These are phyloP conservation scores for Melanogrammus aeglefinus DNA, from an alignment of 2,797 vertebrate genomes.

Conservation along the genomic window DNA sequence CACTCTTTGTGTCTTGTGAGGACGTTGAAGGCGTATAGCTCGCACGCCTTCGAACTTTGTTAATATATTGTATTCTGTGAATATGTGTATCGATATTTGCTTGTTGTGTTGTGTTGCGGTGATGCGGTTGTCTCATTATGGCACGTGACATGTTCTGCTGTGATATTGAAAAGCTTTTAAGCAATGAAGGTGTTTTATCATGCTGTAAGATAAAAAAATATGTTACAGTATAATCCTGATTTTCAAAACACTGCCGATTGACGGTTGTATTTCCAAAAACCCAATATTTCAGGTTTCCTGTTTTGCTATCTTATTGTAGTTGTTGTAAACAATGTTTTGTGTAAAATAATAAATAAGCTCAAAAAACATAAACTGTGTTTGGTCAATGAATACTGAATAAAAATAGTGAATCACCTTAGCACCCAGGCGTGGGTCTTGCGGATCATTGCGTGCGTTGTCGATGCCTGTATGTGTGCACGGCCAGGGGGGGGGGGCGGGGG, in stretches of 20 bases:
- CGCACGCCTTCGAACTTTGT: slow-evolving; percentile 5
- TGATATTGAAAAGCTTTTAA: slow-evolving; percentile 3
- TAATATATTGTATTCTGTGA: slow-evolving; percentile 53
- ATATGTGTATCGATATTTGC: slow-evolving; percentile 59
- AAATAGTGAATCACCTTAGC: neutral
- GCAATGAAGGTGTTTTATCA: slow-evolving; percentile 15
- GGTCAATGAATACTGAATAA: neutral
- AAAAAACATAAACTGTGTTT: neutral
- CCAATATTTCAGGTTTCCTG: neutral
- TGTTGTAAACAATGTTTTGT: neutral
- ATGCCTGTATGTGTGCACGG: neutral
- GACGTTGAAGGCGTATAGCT: slow-evolving; percentile 22
- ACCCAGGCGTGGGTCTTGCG: no score
- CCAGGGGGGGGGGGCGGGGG: no score
- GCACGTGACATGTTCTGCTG: slow-evolving; percentile 20
- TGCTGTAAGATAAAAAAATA: neutral
- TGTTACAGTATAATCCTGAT: neutral
- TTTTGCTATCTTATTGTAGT: neutral
- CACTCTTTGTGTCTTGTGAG: slow-evolving; percentile 22
- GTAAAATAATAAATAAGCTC: neutral
- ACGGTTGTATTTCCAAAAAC: neutral
- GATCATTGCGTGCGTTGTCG: no score
- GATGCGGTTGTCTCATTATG: slow-evolving; percentile 20
- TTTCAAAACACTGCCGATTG: neutral
- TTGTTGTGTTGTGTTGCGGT: slow-evolving; percentile 23